Percentiles rank a stretch among this genome's conserved stretches.
Evolutionary conservation across 2,888 invertebrate species (phyloP).

Genomic region (Gastracanthus pulcherrimus): DNA sequence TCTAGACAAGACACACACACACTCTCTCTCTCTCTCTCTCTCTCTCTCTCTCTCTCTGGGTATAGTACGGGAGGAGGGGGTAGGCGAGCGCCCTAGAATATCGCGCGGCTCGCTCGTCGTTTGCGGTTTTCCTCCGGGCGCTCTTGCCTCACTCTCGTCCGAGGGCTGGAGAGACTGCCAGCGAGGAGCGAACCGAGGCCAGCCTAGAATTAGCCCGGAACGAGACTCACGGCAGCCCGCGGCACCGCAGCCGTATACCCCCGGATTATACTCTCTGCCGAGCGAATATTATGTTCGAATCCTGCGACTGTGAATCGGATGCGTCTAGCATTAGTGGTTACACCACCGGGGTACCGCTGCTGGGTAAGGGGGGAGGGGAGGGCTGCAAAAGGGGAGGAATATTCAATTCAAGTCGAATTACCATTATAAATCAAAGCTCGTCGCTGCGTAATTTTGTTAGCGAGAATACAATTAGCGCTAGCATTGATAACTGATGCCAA

Average conservation of each 20-base stretch:
- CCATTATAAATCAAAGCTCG: slow-evolving; percentile 26
- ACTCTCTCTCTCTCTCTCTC: neutral
- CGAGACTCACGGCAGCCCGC: neutral
- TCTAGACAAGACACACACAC: neutral
- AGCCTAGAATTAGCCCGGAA: neutral
- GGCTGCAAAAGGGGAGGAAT: neutral
- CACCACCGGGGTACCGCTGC: neutral
- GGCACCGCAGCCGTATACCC: neutral
- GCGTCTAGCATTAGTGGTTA: neutral
- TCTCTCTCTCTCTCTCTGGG: neutral
- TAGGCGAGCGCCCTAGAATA: slow-evolving; percentile 6
- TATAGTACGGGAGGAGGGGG: neutral
- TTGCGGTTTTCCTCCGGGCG: slow-evolving; percentile 11
- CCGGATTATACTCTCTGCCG: neutral
- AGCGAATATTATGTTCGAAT: slow-evolving; percentile 17
- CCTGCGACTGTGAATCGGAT: slow-evolving; percentile 12
- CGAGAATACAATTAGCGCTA: slow-evolving; percentile 13
- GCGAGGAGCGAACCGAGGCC: neutral
- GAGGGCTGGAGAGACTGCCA: neutral
- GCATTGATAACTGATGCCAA: slow-evolving; percentile 35
- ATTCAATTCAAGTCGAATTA: slow-evolving; percentile 28
- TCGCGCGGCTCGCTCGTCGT: slow-evolving; percentile 28
- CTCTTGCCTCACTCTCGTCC: neutral
- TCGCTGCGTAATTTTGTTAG: slow-evolving; percentile 11
- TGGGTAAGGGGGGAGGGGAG: no score